Evolutionary conservation across 92 coral and sea anemone genomes (phyloP), one percentile per base, ranked within the genome.

Genomic region (Parazoanthus swiftii): DNA sequence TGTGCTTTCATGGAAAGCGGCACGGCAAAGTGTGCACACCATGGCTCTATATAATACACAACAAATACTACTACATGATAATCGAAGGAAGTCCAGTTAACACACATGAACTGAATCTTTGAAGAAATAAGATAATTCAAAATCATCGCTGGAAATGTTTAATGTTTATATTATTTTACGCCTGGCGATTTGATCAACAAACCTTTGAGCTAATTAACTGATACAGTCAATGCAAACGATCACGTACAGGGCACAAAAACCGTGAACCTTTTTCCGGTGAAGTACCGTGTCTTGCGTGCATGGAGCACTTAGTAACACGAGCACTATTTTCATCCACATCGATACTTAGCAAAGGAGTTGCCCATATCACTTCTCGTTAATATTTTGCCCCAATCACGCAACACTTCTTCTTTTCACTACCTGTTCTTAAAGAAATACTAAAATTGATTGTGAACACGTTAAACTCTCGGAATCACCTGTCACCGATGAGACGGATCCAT

Each of bases 181-280:
- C 13, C 42, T 63, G 72, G 67, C 48, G 21, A 58, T 80, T 15
- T 80, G n/a, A 20, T 39, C 46, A 8, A 74, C 50, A 42, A 54
- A 29, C 5, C 44, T 39, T 82, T 66, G 50, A 25, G 5, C 35
- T 23, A 50, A 10, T 54, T 36, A 33, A 68, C 42, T 80, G 85
- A 51, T 15, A 37, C 3, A n/a, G 42, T 29, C 15, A 58, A 16
- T 81, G 50, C 39, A 67, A 23, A 70, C 38, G 36, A 51, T 11
- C 38, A 14, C n/a, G 36, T 51, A 29, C 36, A 0, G 33, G 67
- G 50, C 20, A 5, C 26, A 38, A 38, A 39, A 67, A 58, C 39
- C 59, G 33, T 42, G 76, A 82, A 36, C 76, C 20, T 4, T 23
- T 82, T 82, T 82, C 86, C 86, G 86, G 86, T 82, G 6, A 37